These are phyloP conservation scores for Samia ricini DNA, from an alignment of 1,140 invertebrate genomes.

Conservation along the genomic window DNA sequence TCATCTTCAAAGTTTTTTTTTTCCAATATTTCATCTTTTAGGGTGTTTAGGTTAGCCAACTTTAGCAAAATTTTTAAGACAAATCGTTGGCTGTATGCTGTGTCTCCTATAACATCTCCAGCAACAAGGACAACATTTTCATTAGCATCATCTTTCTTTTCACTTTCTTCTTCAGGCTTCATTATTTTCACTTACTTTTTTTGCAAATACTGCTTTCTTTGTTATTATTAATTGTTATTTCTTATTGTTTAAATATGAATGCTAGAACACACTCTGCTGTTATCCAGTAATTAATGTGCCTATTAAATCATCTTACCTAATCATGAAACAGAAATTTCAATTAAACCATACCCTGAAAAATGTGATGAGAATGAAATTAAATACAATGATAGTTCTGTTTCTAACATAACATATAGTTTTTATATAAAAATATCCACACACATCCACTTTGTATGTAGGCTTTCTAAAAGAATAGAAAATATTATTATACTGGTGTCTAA, in stretches of 20 bases:
- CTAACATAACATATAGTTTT: no score
- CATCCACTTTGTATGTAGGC: no score
- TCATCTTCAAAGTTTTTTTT: constrained; percentile 82
- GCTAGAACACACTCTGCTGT: no score
- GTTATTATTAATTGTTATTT: neutral
- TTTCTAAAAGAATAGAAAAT: no score
- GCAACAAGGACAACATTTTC: constrained; percentile 22
- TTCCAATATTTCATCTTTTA: constrained; percentile 72
- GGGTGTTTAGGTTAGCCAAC: constrained; percentile 71
- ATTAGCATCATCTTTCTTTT: constrained; percentile 14
- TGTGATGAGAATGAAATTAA: no score
- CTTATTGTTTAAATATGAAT: neutral
- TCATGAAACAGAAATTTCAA: no score
- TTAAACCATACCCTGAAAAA: no score
- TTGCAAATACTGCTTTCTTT: neutral
- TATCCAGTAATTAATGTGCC: no score
- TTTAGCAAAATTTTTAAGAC: constrained; percentile 82
- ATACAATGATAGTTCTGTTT: no score
- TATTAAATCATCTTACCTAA: no score
- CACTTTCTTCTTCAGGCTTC: constrained; percentile 47
- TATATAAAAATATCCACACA: no score
- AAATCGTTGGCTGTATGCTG: constrained; percentile 86
- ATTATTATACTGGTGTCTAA: no score
- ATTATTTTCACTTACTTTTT: constrained; percentile 34
- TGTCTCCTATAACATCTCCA: constrained; percentile 86